Evolutionary conservation across 1,140 invertebrate genomes (phyloP).

Genomic region (Calephelis nemesis): DNA sequence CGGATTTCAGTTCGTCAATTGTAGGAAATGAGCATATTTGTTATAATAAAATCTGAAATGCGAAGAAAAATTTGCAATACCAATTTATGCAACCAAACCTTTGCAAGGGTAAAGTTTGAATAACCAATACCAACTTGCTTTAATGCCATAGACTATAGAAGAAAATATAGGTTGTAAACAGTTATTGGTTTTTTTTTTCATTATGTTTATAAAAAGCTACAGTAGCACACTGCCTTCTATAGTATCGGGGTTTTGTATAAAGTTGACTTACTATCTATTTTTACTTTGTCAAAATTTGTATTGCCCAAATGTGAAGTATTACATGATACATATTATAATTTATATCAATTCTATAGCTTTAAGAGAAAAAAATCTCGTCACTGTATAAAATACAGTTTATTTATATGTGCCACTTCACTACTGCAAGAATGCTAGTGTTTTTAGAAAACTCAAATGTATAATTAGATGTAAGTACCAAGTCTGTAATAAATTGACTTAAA

Average conservation of each 20-base stretch:
- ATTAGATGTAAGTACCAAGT: conserved; percentile 27
- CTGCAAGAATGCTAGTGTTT: conserved; percentile 31
- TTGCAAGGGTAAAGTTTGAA: no score
- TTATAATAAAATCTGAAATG: no score
- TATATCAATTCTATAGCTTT: conserved; percentile 72
- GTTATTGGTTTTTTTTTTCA: no score
- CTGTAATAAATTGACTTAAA: conserved; percentile 15
- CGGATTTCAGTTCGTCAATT: no score
- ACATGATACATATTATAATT: conserved; percentile 67
- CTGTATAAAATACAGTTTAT: conserved; percentile 70
- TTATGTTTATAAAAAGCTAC: no score
- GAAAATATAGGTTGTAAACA: no score
- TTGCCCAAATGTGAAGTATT: conserved; percentile 68
- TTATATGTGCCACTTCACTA: conserved; percentile 58
- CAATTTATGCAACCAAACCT: no score
- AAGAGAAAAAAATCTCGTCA: conserved; percentile 60
- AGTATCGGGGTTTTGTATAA: not conserved
- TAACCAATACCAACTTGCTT: no score
- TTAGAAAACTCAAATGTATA: conserved; percentile 29
- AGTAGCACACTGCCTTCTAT: no score
- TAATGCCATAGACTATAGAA: no score
- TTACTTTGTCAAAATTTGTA: conserved; percentile 27
- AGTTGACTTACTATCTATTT: conserved; percentile 22
- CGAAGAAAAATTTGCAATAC: no score
- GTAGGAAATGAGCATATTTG: no score